phyloP scores from a whole-genome alignment of 2,797 vertebrate species.

The Staurois parvus region DNA sequence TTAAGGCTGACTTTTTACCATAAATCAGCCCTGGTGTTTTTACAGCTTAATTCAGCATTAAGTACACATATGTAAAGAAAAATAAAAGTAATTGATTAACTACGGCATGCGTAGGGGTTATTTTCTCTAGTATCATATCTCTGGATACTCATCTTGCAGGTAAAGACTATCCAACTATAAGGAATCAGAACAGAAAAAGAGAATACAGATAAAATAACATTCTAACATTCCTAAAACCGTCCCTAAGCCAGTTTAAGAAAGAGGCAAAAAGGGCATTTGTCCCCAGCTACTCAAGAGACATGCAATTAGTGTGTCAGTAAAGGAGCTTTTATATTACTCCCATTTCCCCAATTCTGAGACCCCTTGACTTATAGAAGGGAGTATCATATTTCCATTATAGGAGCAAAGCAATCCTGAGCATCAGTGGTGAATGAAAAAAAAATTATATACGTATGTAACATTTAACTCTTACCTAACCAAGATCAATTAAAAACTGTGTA shows the following conservation, averaged over 20 bases:
- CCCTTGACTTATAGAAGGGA: not conserved
- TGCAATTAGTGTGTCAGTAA: not conserved
- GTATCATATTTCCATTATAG: not conserved
- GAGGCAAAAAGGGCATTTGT: not conserved
- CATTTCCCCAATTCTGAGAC: not conserved
- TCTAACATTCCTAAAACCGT: not conserved
- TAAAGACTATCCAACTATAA: not conserved
- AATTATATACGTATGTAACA: not conserved
- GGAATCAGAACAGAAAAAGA: not conserved
- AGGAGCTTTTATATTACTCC: not conserved
- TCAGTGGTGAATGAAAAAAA: not conserved
- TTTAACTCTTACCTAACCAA: not conserved
- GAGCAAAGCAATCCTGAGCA: not conserved
- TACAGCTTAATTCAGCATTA: conserved; percentile 85
- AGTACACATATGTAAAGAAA: conserved; percentile 78
- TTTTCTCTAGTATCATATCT: conserved; percentile 66
- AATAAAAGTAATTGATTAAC: conserved; percentile 83
- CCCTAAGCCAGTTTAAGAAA: not conserved
- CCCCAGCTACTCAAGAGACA: not conserved
- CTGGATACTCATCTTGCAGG: not conserved
- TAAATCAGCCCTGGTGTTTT: conserved; percentile 95
- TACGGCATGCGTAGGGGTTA: conserved; percentile 72
- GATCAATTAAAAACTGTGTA: not conserved
- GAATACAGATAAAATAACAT: not conserved
- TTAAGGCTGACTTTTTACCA: conserved; percentile 84